phyloP scores from a whole-genome alignment of 2,888 invertebrate genomes.

The Labia minor region DNA sequence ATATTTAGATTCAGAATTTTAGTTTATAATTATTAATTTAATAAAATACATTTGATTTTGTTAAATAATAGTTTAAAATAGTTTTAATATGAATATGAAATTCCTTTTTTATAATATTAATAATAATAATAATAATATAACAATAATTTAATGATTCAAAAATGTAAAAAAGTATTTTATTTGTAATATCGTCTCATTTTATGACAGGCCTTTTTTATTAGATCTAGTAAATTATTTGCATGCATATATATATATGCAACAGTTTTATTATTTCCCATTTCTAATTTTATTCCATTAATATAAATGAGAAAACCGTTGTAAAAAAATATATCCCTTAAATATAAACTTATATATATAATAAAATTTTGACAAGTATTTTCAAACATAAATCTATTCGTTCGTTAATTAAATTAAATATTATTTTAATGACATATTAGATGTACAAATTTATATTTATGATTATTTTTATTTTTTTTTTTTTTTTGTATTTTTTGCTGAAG shows the following conservation, averaged over 20 bases:
- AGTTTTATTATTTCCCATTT: conserved; percentile 4
- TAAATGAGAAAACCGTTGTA: background rate
- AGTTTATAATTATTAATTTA: too few relatives aligned
- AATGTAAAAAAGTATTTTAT: conserved; percentile 1
- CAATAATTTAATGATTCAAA: background rate
- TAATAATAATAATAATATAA: background rate
- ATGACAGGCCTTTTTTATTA: background rate
- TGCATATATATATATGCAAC: background rate
- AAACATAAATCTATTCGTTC: background rate
- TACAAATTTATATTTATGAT: too few relatives aligned
- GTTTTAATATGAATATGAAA: background rate
- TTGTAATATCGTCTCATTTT: conserved; percentile 3
- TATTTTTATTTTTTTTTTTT: too few relatives aligned
- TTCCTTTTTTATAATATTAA: background rate
- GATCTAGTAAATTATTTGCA: background rate
- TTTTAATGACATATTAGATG: too few relatives aligned
- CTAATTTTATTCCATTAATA: conserved; percentile 13
- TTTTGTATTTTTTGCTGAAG: too few relatives aligned
- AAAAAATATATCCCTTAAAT: background rate
- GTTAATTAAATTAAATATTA: too few relatives aligned
- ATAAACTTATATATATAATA: background rate
- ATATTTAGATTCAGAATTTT: too few relatives aligned
- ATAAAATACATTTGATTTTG: too few relatives aligned
- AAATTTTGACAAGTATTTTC: background rate
- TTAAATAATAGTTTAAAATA: too few relatives aligned